Evolutionary conservation across 2,113 vertebrate species (phyloP).

Genomic region (Polypterus bichir): DNA sequence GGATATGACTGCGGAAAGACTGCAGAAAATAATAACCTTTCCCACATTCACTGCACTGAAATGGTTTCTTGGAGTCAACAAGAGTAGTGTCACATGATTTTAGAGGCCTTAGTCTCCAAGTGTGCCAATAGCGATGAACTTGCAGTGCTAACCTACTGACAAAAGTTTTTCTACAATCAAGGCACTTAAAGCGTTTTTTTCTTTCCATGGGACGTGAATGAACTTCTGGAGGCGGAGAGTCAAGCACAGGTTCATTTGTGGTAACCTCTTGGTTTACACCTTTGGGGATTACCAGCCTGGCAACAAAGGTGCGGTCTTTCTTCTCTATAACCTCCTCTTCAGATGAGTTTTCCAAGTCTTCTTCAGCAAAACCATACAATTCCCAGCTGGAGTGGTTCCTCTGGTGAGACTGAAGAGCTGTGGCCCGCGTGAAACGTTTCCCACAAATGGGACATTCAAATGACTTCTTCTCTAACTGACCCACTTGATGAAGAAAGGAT

Average conservation of each 20-base stretch:
- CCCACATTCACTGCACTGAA: constrained; percentile 33
- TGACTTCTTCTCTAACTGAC: constrained; percentile 54
- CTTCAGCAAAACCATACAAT: constrained; percentile 27
- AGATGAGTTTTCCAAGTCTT: constrained; percentile 28
- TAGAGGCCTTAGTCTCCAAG: neutral
- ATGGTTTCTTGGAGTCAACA: constrained; percentile 8
- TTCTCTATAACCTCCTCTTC: constrained; percentile 31
- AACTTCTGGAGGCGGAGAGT: too few species aligned
- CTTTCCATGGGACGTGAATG: too few species aligned
- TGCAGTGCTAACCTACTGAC: neutral
- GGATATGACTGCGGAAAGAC: constrained; percentile 28
- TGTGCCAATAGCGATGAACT: constrained; percentile 35
- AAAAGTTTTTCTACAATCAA: neutral
- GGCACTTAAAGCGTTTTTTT: neutral
- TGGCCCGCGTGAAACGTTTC: constrained; percentile 49
- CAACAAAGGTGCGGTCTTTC: constrained; percentile 32
- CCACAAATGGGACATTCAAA: constrained; percentile 55
- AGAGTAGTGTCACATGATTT: too few species aligned
- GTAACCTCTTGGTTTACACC: constrained; percentile 23
- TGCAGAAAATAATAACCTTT: constrained; percentile 30
- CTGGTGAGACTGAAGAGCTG: constrained; percentile 53
- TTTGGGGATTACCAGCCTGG: constrained; percentile 14
- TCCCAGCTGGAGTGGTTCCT: constrained; percentile 41
- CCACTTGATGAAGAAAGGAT: constrained; percentile 53
- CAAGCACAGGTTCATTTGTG: too few species aligned